Evolutionary conservation across 2,113 vertebrate genomes (phyloP).

Genomic region (Physeter macrocephalus): DNA sequence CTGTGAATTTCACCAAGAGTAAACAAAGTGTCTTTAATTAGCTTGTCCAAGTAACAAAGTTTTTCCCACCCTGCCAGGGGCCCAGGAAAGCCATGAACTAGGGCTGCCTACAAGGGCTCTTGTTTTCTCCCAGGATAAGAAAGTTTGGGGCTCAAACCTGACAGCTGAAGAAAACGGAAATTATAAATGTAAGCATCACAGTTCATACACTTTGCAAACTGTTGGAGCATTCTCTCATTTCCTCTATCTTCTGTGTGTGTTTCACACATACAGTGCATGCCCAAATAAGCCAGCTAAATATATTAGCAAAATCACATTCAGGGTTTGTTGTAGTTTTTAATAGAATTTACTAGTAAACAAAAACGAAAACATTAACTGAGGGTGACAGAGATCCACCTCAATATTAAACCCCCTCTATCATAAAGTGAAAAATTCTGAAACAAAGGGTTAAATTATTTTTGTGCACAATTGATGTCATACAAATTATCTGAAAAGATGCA

Average conservation of each 20-base stretch:
- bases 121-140: background rate
- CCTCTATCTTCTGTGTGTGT: conserved; percentile 44
- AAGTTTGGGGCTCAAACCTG: background rate
- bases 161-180: background rate
- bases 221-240: conserved; percentile 50
- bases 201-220: background rate
- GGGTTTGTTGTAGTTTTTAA: background rate
- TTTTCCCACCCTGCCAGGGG: background rate
- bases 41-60: background rate
- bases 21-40: conserved; percentile 22
- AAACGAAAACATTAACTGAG: background rate
- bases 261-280: conserved; percentile 29
- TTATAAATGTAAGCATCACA: background rate
- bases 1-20: background rate
- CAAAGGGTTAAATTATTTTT: background rate
- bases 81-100: background rate
- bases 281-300: conserved; percentile 50
- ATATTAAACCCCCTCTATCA: background rate
- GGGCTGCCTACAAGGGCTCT: background rate
- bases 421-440: background rate
- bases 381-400: background rate
- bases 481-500: conserved; percentile 16
- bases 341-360: background rate
- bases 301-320: background rate
- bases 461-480: background rate